phyloP scores from a whole-genome alignment of 2,113 vertebrate genomes.

The Clinocottus analis region DNA sequence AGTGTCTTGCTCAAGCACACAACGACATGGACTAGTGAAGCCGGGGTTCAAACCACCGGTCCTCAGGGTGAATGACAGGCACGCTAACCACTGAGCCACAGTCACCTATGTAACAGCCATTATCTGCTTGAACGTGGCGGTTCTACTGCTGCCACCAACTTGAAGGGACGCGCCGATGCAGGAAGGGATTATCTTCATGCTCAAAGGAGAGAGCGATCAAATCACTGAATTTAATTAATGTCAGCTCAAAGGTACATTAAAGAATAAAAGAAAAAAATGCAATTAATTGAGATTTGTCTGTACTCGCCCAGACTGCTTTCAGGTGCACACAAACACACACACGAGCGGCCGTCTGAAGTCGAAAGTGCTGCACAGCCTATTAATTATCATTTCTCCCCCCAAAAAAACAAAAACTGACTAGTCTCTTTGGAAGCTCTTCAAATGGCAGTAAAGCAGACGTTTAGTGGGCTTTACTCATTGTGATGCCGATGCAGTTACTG shows the following conservation, averaged over 20 bases:
- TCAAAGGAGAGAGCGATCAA: conserved; percentile 16
- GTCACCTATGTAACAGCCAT: too few relatives aligned
- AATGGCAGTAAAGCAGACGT: neutral
- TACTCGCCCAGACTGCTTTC: too few relatives aligned
- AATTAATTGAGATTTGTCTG: too few relatives aligned
- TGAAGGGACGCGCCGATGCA: conserved; percentile 2
- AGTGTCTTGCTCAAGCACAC: too few relatives aligned
- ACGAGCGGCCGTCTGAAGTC: neutral
- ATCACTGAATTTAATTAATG: conserved; percentile 22
- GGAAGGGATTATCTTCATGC: conserved; percentile 1
- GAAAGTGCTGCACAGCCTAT: neutral
- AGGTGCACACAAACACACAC: too few relatives aligned
- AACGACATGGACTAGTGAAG: too few relatives aligned
- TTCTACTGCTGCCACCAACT: conserved; percentile 1
- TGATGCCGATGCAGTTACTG: conserved; percentile 17
- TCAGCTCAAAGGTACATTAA: conserved; percentile 18
- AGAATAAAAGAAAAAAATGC: conserved; percentile 10
- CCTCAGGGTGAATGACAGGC: too few relatives aligned
- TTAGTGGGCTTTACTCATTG: conserved; percentile 40
- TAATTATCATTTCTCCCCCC: conserved; percentile 21
- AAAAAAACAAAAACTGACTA: conserved; percentile 12
- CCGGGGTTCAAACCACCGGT: too few relatives aligned
- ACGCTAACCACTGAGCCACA: too few relatives aligned
- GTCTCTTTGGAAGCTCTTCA: too few relatives aligned
- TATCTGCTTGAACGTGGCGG: neutral